Percentiles rank a stretch among this genome's conserved stretches.
These are phyloP conservation scores for Mugil cephalus DNA, from an alignment of 2,113 vertebrate genomes.

Conservation along the genomic window DNA sequence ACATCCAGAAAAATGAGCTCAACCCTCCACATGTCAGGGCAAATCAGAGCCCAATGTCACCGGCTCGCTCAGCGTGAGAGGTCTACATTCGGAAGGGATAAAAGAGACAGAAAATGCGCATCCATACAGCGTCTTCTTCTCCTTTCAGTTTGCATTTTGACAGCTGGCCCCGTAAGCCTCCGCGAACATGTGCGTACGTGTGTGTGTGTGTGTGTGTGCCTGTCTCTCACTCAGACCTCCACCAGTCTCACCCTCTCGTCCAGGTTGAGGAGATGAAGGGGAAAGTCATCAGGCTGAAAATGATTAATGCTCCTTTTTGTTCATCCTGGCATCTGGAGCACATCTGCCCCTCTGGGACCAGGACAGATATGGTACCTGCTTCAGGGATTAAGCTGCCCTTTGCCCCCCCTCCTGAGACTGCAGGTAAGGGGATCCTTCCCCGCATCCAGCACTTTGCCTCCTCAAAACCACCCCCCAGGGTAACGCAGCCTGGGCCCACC, in stretches of 20 bases:
- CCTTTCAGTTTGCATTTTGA: constrained; percentile 52
- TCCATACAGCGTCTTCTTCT: constrained; percentile 23
- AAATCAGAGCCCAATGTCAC: constrained; percentile 71
- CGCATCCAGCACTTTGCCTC: constrained; percentile 17
- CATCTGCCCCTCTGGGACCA: constrained; percentile 67
- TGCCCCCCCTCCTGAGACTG: constrained; percentile 62
- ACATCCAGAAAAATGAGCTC: constrained; percentile 83
- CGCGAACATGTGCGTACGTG: background rate
- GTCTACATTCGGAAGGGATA: constrained; percentile 45
- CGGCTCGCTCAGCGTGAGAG: constrained; percentile 37
- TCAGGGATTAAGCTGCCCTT: constrained; percentile 76
- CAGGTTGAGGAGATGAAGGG: constrained; percentile 54
- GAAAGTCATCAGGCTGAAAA: constrained; percentile 81
- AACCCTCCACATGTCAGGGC: constrained; percentile 57
- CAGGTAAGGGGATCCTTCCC: constrained; percentile 45
- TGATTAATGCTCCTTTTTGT: constrained; percentile 85
- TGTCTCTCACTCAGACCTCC: constrained; percentile 24
- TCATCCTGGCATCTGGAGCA: constrained; percentile 65
- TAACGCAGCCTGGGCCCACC: constrained; percentile 53
- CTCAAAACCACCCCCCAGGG: constrained; percentile 22
- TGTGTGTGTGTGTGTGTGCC: constrained; percentile 20
- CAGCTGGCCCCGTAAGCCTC: constrained; percentile 25
- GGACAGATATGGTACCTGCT: constrained; percentile 74
- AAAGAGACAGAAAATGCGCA: constrained; percentile 42
- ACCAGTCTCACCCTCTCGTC: constrained; percentile 38